These are phyloP conservation scores for Dendrophyllia cribrosa DNA, from an alignment of 64 coral and sea anemone genomes.

Conservation along the genomic window DNA sequence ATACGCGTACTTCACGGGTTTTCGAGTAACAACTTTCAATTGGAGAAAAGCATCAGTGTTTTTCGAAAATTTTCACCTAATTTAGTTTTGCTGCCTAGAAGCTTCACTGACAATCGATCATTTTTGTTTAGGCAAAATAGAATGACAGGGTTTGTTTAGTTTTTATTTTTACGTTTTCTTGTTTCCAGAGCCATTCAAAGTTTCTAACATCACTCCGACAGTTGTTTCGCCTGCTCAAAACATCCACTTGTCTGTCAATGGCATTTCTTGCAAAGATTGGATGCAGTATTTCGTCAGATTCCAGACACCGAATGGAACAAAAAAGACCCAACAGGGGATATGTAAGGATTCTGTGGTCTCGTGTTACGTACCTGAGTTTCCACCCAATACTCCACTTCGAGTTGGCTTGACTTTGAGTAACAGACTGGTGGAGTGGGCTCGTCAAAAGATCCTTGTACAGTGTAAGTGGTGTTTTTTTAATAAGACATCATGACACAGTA, in stretches of 20 bases:
- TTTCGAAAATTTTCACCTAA: no score
- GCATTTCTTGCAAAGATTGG: slow-evolving; percentile 77
- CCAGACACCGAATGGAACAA: slow-evolving; percentile 72
- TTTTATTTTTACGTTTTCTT: background rate
- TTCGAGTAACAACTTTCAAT: no score
- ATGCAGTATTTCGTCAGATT: slow-evolving; percentile 78
- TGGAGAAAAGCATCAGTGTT: no score
- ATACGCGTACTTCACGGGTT: no score
- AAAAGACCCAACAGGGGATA: slow-evolving; percentile 74
- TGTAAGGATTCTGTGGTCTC: slow-evolving; percentile 71
- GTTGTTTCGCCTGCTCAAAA: slow-evolving; percentile 61
- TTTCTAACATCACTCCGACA: slow-evolving; percentile 61
- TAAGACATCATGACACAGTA: no score
- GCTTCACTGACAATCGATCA: no score
- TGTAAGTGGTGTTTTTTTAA: slow-evolving; percentile 33
- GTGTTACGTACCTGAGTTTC: slow-evolving; percentile 73
- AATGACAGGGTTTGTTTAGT: background rate
- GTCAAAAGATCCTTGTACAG: slow-evolving; percentile 61
- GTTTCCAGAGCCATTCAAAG: slow-evolving; percentile 74
- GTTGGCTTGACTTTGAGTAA: slow-evolving; percentile 83
- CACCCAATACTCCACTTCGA: slow-evolving; percentile 66
- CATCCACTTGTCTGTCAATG: slow-evolving; percentile 51
- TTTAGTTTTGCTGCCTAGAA: no score
- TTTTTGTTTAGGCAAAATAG: no score
- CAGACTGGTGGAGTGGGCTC: slow-evolving; percentile 80